Evolutionary conservation across 2,113 vertebrate species (phyloP).

Genomic region (Hypocryptadius cinnamomeus): DNA sequence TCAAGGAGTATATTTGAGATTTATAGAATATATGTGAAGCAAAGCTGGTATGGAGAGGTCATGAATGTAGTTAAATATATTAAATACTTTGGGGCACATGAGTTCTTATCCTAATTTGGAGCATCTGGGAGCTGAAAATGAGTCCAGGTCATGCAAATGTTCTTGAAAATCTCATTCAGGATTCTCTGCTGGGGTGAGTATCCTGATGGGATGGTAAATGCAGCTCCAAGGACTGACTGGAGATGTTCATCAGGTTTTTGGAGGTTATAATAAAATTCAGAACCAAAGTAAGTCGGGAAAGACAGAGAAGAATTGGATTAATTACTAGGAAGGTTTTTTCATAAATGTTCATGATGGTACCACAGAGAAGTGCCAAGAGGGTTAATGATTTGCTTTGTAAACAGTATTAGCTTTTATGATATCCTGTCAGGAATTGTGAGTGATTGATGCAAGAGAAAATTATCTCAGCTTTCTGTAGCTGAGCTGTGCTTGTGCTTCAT

Average conservation of each 20-base stretch:
- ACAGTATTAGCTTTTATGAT: background rate
- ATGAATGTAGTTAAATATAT: background rate
- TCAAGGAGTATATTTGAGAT: background rate
- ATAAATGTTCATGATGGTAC: background rate
- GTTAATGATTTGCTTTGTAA: constrained; percentile 15
- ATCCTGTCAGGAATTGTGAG: background rate
- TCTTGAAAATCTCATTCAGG: background rate
- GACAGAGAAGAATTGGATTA: background rate
- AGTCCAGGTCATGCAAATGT: background rate
- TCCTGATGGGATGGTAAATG: background rate
- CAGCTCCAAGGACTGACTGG: background rate
- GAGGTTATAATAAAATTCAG: background rate
- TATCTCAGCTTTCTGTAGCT: background rate
- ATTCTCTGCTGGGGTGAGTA: background rate
- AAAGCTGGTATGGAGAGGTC: background rate
- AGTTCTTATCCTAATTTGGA: background rate
- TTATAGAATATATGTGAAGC: background rate
- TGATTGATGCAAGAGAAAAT: background rate
- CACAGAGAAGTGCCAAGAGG: background rate
- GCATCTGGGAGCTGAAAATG: background rate
- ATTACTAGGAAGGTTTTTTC: background rate
- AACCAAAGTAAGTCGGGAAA: background rate
- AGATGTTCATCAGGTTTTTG: background rate
- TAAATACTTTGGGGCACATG: background rate
- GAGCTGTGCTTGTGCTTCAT: background rate